Evolutionary conservation across 2,888 invertebrate genomes (phyloP).

Genomic region (Pristionchus arcanus): DNA sequence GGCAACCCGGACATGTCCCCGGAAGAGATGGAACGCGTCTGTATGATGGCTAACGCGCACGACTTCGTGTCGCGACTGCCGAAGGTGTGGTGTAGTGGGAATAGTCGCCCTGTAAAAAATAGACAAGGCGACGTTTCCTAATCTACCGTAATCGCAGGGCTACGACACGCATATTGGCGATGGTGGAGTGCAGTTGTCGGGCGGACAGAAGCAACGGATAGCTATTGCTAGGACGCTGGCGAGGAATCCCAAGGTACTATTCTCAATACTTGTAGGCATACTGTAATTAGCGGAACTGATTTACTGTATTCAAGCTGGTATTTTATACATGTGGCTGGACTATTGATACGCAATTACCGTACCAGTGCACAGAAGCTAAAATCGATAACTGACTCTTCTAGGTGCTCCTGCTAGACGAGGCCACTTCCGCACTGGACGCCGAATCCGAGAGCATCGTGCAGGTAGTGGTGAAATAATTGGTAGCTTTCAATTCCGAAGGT

Average conservation of each 20-base stretch:
- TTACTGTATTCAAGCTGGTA: neutral
- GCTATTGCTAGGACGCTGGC: constrained; percentile 58
- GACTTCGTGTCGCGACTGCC: constrained; percentile 65
- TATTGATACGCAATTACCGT: too few species aligned
- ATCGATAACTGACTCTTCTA: neutral
- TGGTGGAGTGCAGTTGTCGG: constrained; percentile 63
- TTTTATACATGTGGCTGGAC: too few species aligned
- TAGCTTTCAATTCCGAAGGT: too few species aligned
- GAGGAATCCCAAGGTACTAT: constrained; percentile 50
- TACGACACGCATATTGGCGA: constrained; percentile 65
- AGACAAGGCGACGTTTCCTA: neutral
- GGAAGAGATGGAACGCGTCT: constrained; percentile 61
- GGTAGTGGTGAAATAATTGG: neutral
- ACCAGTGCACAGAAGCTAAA: neutral
- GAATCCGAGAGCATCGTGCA: constrained; percentile 52
- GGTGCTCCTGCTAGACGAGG: constrained; percentile 54
- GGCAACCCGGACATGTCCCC: constrained; percentile 59
- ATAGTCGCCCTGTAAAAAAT: neutral
- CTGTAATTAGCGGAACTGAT: neutral
- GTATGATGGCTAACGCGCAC: constrained; percentile 63
- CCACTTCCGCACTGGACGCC: constrained; percentile 49
- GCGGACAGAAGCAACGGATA: constrained; percentile 64
- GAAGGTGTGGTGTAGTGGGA: constrained; percentile 39
- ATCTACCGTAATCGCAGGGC: constrained; percentile 54
- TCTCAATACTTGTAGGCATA: neutral